Evolutionary conservation across 1,140 invertebrate species (phyloP).

Genomic region (Eriosoma lanigerum): DNA sequence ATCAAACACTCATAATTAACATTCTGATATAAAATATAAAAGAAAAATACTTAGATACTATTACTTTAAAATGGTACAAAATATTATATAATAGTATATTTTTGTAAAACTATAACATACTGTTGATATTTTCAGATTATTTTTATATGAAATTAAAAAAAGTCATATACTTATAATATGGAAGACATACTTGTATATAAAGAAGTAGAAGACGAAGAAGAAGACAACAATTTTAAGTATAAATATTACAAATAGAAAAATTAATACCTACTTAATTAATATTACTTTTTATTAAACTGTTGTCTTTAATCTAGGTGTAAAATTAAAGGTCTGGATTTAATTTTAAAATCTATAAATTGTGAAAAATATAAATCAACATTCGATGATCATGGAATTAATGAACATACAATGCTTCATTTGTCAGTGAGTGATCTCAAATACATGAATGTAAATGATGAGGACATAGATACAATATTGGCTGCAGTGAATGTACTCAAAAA

Average conservation of each 20-base stretch:
- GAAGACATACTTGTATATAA: background rate
- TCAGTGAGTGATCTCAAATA: background rate
- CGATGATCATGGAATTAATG: constrained; percentile 13
- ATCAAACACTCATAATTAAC: no score
- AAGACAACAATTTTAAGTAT: no score
- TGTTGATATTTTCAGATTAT: no score
- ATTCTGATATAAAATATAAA: no score
- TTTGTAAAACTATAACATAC: no score
- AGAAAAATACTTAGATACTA: no score
- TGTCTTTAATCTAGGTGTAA: background rate
- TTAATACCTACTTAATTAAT: background rate
- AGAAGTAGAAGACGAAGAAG: no score
- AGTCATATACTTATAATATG: background rate
- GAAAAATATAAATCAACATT: constrained; percentile 10
- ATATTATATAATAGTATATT: no score
- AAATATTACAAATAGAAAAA: background rate
- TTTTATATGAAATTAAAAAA: background rate
- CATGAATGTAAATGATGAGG: background rate
- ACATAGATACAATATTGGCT: background rate
- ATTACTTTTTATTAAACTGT: background rate
- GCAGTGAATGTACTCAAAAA: constrained; percentile 18
- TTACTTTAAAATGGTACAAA: no score
- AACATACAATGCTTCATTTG: background rate
- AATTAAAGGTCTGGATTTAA: background rate
- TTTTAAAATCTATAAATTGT: constrained; percentile 40